Evolutionary conservation across 2,113 vertebrate species (phyloP).

Genomic region (Gallinago paraguaiae): DNA sequence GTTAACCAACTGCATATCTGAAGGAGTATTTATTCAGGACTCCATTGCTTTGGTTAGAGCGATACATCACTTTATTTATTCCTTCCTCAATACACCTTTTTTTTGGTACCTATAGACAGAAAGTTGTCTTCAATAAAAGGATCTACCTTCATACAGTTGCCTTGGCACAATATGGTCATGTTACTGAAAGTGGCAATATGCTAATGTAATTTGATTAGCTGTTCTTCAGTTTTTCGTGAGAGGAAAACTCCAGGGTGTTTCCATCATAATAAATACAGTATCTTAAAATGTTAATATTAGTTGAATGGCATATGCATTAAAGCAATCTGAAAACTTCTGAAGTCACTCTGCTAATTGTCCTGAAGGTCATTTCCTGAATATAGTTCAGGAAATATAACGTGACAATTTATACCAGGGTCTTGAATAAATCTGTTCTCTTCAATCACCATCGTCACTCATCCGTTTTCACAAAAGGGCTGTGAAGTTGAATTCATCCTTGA

Average conservation of each 20-base stretch:
- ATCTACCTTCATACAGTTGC: not conserved
- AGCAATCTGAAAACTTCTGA: conserved; percentile 17
- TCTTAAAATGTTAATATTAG: not conserved
- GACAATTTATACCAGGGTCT: not conserved
- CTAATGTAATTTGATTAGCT: conserved; percentile 1
- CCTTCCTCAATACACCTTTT: not conserved
- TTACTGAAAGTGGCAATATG: not conserved
- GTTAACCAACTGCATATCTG: not conserved
- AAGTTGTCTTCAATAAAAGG: not conserved
- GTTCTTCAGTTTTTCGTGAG: not conserved
- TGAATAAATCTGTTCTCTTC: not conserved
- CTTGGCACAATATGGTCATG: not conserved
- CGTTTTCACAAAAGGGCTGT: not conserved
- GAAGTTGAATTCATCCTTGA: not conserved
- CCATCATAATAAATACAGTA: not conserved
- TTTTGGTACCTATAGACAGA: not conserved
- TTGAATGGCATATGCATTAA: conserved; percentile 36
- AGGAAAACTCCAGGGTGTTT: not conserved
- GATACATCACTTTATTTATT: not conserved
- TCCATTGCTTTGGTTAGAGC: not conserved
- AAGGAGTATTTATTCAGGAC: not conserved
- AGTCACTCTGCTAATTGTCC: not conserved
- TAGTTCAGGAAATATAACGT: not conserved
- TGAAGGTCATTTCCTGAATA: not conserved
- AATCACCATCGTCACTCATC: not conserved